Conservation (phyloP, 2,888 invertebrate genomes). For the Calameuta filiformis region DNA sequence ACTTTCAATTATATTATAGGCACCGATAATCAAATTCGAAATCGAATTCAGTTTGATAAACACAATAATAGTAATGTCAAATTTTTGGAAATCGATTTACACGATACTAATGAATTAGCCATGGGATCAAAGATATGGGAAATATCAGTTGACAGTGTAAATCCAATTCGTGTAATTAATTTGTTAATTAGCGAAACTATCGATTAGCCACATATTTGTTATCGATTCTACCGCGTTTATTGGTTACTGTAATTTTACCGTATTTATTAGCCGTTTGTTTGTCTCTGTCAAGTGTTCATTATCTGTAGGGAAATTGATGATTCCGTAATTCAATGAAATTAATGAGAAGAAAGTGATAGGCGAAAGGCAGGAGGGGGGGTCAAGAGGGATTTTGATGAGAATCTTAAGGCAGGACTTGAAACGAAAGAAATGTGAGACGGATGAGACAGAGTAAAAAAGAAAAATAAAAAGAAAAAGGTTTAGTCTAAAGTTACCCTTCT, state of each 20-base stretch:
- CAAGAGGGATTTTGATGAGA: background rate
- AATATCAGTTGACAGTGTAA: background rate
- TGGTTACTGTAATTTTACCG: background rate
- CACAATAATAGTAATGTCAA: fast-evolving
- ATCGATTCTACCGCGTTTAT: background rate
- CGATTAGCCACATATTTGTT: background rate
- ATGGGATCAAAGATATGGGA: background rate
- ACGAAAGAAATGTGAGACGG: background rate
- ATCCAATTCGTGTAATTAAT: background rate
- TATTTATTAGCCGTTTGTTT: background rate
- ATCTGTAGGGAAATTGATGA: background rate
- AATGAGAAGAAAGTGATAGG: background rate
- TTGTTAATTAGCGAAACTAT: background rate
- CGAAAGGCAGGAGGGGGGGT: background rate
- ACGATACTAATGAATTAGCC: background rate
- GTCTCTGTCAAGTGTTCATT: background rate
- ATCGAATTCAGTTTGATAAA: background rate
- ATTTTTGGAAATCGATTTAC: background rate
- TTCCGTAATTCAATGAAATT: background rate
- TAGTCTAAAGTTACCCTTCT: background rate
- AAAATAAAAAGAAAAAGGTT: background rate
- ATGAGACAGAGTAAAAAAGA: background rate
- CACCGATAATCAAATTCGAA: background rate
- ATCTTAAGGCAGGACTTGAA: background rate
- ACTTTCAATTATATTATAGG: too few species aligned